Base-by-base conservation (phyloP, 2,797 vertebrate genomes). In the Sciurus vulgaris region DNA sequence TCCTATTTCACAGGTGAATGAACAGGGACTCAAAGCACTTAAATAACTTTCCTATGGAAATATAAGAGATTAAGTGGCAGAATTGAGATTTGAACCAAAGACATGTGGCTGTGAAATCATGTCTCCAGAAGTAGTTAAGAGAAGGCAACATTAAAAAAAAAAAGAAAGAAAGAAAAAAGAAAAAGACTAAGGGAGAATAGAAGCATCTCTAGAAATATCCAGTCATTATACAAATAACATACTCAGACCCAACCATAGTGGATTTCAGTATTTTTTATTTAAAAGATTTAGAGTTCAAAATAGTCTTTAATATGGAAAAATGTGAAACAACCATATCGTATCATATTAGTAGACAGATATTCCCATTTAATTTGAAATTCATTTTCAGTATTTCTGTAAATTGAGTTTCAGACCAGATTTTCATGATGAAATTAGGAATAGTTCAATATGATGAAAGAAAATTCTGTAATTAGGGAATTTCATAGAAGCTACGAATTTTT, bases 211-310 rank as follows among this genome's bases (percentile, higher is more conserved):
- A 83, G 70, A 89, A 95, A 73, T 47, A 87, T 67, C 72, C 72
- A 47, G 10, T 47, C 22, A 13, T 63, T 87, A 70, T 15, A 92
- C 51, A 90, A 69, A 77, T 65, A 88, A 94, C 61, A 87, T 83
- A 86, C 44, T 81, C 81, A 93, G 86, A 96, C 73, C 91, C 67
- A 95, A 79, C 2, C 61, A 95, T 38, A 73, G 26, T 87, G 59
- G 6, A 73, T 93, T 96, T 96, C 63, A 94, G n/a, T 74, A 63
- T 92, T 28, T 49, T 97, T 97, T 97, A 97, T 96, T 97, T 72
- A 96, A 95, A 95, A 91, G 12, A 94, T n/a, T 90, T 77, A 73
- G 41, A 96, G 28, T 92, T 96, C 70, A 94, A 24, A 72, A 61
- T 41, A 76, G 24, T 93, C 76, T 86, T 96, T 94, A 95, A 95